These are phyloP conservation scores for Stegodyphus dumicola DNA, from an alignment of 1,140 invertebrate genomes.

Conservation along the genomic window DNA sequence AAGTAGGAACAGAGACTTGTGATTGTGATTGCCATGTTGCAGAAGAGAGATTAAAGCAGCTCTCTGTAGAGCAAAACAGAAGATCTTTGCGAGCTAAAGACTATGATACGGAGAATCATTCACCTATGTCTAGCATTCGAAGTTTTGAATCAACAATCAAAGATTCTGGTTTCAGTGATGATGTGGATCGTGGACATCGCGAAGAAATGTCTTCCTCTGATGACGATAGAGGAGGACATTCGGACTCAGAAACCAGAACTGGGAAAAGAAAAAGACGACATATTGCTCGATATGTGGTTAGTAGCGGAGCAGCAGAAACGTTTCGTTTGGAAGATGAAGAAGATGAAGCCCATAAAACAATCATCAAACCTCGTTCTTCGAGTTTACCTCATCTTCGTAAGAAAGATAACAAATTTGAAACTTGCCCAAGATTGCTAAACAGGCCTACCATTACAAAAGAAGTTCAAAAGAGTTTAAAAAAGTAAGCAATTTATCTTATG, in stretches of 20 bases:
- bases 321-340: slow-evolving; percentile 49
- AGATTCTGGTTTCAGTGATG: slow-evolving; percentile 60
- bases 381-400: slow-evolving; percentile 46
- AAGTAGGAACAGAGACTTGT: not conserved
- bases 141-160: slow-evolving; percentile 59
- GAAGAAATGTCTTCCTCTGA: not conserved
- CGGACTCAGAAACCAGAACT: not conserved
- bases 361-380: slow-evolving; percentile 36
- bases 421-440: slow-evolving; percentile 36
- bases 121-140: slow-evolving; percentile 51
- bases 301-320: slow-evolving; percentile 45
- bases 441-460: slow-evolving; percentile 52
- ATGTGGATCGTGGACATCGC: slow-evolving; percentile 32
- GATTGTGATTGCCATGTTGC: slow-evolving; percentile 5
- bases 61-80: not conserved
- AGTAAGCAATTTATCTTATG: slow-evolving; percentile 25
- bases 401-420: slow-evolving; percentile 18
- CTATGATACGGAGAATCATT: slow-evolving; percentile 39
- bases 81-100: not conserved
- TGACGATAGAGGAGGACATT: not conserved
- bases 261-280: not conserved
- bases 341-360: not conserved
- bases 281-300: slow-evolving; percentile 31
- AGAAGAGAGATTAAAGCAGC: not conserved
- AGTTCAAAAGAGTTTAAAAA: slow-evolving; percentile 54